phyloP scores from a whole-genome alignment of 2,888 invertebrate species.

The Drosophila meridionalis region DNA sequence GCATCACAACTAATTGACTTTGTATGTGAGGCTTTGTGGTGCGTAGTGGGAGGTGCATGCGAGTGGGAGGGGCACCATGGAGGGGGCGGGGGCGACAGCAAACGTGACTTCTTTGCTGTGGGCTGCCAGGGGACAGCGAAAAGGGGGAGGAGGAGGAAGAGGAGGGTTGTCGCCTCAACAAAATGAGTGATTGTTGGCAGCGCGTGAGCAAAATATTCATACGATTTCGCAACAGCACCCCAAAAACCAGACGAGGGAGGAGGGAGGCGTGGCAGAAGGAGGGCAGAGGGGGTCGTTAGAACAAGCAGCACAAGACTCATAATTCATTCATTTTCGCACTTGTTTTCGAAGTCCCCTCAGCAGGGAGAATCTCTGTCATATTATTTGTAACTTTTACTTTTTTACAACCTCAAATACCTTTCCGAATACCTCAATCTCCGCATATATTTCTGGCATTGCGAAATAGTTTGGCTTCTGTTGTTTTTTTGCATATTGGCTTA shows the following conservation, averaged over 20 bases:
- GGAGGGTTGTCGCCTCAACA: slow-evolving; percentile 37
- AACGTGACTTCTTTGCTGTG: slow-evolving; percentile 67
- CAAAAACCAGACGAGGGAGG: neutral
- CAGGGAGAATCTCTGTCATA: neutral
- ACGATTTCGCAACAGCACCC: slow-evolving; percentile 52
- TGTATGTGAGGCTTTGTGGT: slow-evolving; percentile 46
- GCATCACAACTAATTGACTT: slow-evolving; percentile 78
- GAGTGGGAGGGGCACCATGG: neutral
- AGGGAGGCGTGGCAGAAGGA: neutral
- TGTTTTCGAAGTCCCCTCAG: neutral
- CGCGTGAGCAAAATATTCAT: slow-evolving; percentile 76
- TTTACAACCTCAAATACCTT: neutral
- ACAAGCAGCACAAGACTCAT: slow-evolving; percentile 31
- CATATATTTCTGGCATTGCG: slow-evolving; percentile 1
- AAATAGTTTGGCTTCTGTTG: slow-evolving; percentile 20
- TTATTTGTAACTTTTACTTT: slow-evolving; percentile 24
- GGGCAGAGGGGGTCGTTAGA: neutral
- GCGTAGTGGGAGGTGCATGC: neutral
- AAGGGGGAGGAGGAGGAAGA: neutral
- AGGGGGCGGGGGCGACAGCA: slow-evolving; percentile 19
- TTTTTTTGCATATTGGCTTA: slow-evolving; percentile 17
- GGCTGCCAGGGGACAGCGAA: neutral
- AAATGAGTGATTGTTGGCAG: slow-evolving; percentile 78
- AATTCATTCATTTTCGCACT: slow-evolving; percentile 61
- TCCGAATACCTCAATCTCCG: neutral